phyloP scores from a whole-genome alignment of 2,113 vertebrate species.

The Pampusana beccarii region DNA sequence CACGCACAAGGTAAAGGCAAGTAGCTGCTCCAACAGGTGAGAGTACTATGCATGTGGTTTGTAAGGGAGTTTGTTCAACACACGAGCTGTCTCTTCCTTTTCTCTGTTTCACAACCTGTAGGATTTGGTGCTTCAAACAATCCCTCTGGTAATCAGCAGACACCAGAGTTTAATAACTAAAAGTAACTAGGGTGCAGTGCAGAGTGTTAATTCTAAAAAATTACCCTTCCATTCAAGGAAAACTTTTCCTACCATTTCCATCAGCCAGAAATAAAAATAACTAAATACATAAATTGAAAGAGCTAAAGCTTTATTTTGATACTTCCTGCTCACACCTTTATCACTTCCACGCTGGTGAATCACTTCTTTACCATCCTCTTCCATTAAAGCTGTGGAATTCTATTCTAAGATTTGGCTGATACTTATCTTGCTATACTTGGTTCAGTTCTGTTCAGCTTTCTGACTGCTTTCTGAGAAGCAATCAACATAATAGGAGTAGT shows the following conservation, averaged over 20 bases:
- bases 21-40: constrained; percentile 74
- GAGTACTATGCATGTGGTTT: background rate
- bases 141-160: background rate
- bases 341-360: background rate
- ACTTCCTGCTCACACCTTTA: background rate
- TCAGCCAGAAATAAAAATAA: background rate
- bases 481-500: background rate
- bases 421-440: background rate
- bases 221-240: background rate
- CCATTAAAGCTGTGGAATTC: background rate
- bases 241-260: background rate
- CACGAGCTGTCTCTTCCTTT: constrained; percentile 30
- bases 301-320: background rate
- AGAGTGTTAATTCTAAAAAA: background rate
- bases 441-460: background rate
- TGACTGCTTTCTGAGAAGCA: background rate
- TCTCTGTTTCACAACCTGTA: constrained; percentile 34
- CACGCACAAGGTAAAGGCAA: constrained; percentile 82
- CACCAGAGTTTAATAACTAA: background rate
- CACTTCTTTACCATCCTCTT: background rate
- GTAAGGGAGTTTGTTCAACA: constrained; percentile 59
- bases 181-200: background rate
- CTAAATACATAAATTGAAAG: background rate
- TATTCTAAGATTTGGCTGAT: background rate
- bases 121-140: background rate